These are phyloP conservation scores for Aspidoscelis tigris DNA, from an alignment of 2,113 vertebrate genomes.

Conservation along the genomic window DNA sequence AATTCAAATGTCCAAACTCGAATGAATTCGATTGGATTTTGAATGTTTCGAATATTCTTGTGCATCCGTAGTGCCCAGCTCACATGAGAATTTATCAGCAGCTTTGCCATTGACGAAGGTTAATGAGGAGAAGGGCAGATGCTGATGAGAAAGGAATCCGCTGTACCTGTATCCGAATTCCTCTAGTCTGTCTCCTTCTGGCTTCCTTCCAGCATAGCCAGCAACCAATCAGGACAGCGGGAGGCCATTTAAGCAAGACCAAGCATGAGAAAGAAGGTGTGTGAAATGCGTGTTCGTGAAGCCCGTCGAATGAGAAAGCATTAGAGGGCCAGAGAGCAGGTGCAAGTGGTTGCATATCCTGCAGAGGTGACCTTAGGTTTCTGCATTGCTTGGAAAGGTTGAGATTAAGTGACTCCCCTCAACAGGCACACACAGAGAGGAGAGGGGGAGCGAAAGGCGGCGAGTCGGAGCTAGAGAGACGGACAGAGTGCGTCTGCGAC, in stretches of 20 bases:
- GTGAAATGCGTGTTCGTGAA: background rate
- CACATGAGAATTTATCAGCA: background rate
- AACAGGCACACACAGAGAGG: too few relatives aligned
- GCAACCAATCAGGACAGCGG: background rate
- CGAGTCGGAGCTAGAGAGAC: too few relatives aligned
- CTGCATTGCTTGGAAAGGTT: background rate
- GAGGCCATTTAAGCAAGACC: background rate
- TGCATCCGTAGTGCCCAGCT: background rate
- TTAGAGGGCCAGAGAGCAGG: background rate
- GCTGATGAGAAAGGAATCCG: background rate
- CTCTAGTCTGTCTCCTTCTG: background rate
- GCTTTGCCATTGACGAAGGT: background rate
- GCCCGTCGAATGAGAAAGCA: background rate
- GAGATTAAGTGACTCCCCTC: background rate
- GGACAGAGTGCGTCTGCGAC: background rate
- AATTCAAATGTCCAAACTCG: too few relatives aligned
- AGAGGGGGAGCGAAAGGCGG: too few relatives aligned
- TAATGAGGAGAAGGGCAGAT: background rate
- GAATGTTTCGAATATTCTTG: too few relatives aligned
- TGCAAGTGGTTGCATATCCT: background rate
- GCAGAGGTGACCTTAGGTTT: slow-evolving; percentile 32
- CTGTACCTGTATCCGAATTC: background rate
- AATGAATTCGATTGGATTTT: too few relatives aligned
- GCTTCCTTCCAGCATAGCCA: background rate
- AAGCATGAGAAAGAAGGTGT: background rate